Evolutionary conservation across 1,140 invertebrate species (phyloP).

Genomic region (Diorhabda carinulata): DNA sequence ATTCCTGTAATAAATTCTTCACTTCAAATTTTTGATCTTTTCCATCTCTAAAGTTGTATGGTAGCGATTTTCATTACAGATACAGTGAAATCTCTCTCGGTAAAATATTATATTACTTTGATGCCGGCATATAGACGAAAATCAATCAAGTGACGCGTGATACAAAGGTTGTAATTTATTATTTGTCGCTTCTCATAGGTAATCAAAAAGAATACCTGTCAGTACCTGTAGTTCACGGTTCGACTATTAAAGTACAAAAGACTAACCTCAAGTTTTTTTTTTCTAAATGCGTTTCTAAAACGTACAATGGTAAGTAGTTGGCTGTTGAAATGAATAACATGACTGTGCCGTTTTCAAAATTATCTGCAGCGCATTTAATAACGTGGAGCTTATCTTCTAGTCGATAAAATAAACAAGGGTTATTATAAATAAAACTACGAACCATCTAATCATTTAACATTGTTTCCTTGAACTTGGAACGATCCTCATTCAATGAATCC

Average conservation of each 20-base stretch:
- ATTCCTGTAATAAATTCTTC: too few species aligned
- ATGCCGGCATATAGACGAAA: slow-evolving; percentile 5
- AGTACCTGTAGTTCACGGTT: not conserved
- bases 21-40: not conserved
- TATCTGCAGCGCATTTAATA: too few species aligned
- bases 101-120: slow-evolving; percentile 7
- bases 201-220: slow-evolving; percentile 2
- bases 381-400: too few species aligned
- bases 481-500: too few species aligned
- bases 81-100: not conserved
- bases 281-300: not conserved
- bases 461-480: too few species aligned
- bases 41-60: not conserved
- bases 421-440: too few species aligned
- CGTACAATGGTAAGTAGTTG: not conserved
- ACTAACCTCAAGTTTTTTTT: not conserved
- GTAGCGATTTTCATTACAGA: slow-evolving; percentile 13
- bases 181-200: slow-evolving; percentile 13
- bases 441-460: too few species aligned
- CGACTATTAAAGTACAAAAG: slow-evolving; percentile 2
- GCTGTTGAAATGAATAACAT: not conserved
- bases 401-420: too few species aligned
- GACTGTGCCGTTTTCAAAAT: not conserved
- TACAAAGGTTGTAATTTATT: slow-evolving; percentile 10
- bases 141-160: slow-evolving; percentile 15